Conservation (phyloP, 2,888 invertebrate species). For the Epiblema foenella region DNA sequence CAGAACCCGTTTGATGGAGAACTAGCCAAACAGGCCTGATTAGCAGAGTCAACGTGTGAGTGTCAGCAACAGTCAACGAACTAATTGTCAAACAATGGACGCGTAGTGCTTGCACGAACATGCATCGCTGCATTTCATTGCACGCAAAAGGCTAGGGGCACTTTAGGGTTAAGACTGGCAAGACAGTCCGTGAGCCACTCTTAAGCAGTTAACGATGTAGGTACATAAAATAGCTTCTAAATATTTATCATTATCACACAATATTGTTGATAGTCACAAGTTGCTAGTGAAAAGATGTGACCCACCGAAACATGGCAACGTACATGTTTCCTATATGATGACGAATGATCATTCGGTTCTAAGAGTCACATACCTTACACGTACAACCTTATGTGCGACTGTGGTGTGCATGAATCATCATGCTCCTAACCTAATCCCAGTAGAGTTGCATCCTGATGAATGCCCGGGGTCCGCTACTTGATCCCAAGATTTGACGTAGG, state of each 20-base stretch:
- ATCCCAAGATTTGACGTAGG: too few species aligned
- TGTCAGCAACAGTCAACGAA: constrained; percentile 68
- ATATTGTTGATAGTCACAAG: too few species aligned
- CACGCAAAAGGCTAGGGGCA: constrained; percentile 33
- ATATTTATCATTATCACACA: background rate
- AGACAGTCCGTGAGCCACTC: constrained; percentile 11
- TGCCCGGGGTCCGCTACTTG: too few species aligned
- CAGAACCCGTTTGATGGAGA: constrained; percentile 27
- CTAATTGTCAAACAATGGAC: constrained; percentile 73
- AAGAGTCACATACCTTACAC: too few species aligned
- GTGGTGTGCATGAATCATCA: background rate
- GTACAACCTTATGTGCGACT: background rate
- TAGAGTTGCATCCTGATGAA: too few species aligned
- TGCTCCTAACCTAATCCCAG: background rate
- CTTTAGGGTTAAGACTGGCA: background rate
- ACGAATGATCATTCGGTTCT: too few species aligned
- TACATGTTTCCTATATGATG: too few species aligned
- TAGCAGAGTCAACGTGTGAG: too few species aligned
- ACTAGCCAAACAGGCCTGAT: constrained; percentile 44
- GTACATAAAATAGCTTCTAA: background rate
- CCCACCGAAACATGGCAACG: background rate
- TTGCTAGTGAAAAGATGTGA: too few species aligned
- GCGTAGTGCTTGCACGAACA: constrained; percentile 39
- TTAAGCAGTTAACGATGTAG: background rate
- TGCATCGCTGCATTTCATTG: constrained; percentile 38